These are phyloP conservation scores for Malthinus seriepunctatus DNA, from an alignment of 2,888 invertebrate genomes.

Conservation along the genomic window DNA sequence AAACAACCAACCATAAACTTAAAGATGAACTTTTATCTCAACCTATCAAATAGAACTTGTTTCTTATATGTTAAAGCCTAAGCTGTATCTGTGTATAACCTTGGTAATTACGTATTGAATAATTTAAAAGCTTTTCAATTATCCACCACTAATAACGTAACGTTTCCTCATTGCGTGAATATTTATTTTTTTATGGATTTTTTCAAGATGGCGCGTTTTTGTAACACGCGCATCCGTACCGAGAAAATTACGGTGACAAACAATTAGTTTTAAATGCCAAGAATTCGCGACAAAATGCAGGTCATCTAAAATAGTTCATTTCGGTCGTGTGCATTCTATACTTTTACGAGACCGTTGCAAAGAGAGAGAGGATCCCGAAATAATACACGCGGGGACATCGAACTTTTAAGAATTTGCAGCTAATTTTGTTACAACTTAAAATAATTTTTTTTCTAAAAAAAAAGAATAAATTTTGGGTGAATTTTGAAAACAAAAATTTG, in stretches of 20 bases:
- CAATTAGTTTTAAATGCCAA: slow-evolving; percentile 18
- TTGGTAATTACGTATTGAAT: neutral
- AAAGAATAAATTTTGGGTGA: no score
- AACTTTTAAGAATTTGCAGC: slow-evolving; percentile 29
- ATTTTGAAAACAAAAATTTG: no score
- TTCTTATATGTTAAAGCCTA: neutral
- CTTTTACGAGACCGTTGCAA: slow-evolving; percentile 27
- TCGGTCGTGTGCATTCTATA: slow-evolving; percentile 23
- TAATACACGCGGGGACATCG: slow-evolving; percentile 23
- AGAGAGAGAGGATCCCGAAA: slow-evolving; percentile 14
- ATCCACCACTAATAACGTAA: no score
- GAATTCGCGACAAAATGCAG: slow-evolving; percentile 28
- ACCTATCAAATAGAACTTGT: neutral
- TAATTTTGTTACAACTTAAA: slow-evolving; percentile 3
- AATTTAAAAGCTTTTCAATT: neutral
- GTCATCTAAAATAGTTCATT: slow-evolving; percentile 24
- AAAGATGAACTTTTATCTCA: slow-evolving; percentile 4
- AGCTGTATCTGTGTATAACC: neutral
- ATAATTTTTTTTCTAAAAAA: neutral
- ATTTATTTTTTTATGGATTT: no score
- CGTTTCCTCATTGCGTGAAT: no score
- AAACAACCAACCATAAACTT: slow-evolving; percentile 1
- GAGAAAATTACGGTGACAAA: slow-evolving; percentile 8
- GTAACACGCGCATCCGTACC: neutral
- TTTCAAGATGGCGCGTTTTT: neutral